Evolutionary conservation across 2,888 invertebrate species (phyloP), one percentile per base, ranked within the genome.

Genomic region (Macrophya annulata): DNA sequence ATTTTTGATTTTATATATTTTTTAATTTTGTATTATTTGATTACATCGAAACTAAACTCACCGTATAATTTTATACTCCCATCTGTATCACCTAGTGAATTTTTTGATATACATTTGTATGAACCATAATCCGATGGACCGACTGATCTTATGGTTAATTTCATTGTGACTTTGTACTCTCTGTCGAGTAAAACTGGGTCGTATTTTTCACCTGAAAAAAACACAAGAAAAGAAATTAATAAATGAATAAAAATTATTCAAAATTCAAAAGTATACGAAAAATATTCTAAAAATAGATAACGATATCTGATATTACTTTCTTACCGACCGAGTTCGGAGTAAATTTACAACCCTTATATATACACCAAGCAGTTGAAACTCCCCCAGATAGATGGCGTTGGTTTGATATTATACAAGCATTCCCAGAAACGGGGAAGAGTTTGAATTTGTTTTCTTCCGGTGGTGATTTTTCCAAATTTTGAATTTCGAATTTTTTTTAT

Each of bases 101-200:
- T 97, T 93, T 96, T 96, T 87, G 96, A 96, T 91, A 96, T 95
- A 94, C 96, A 97, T 93, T 96, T 96, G 93, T 96, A 96, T 86
- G 96, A 95, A 85, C 96, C 96, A 90, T 95, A 96, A 91, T 96
- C 96, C 84, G 94, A 93, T 86, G 94, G 93, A 82, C 94, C 94
- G 85, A 96, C 95, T 90, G 95, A 95, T 90, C 95, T 95, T 89
- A 96, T 96, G 90, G 95, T 96, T 89, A 96, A 94, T 92, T 95
- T 95, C 96, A 96, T 96, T 91, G 96, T 95, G 86, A 96, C 96
- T 92, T 96, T 96, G 94, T 96, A 97, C 10, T 95, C 95, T 91
- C 95, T 95, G 90, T 96, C 95, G 87, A 94, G 90, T 31, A 95
- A 94, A 86, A 74, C 85, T 40, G 97, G 96, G 91, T 96, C 96